Conservation (phyloP, 2,113 vertebrate genomes). For the Brachyistius frenatus region DNA sequence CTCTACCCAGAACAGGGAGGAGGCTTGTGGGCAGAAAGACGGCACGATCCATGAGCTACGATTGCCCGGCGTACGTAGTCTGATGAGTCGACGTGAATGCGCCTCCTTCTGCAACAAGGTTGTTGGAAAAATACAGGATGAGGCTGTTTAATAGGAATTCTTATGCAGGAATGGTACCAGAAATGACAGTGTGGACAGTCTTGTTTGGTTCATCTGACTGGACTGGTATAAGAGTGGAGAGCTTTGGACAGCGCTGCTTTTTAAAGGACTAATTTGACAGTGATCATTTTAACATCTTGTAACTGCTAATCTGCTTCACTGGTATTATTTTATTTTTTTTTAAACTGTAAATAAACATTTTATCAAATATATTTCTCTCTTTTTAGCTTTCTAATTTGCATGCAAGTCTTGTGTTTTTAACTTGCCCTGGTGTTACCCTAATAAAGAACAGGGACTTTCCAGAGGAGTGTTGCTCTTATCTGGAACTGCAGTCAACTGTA, state of each 20-base stretch:
- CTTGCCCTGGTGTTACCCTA: too few species aligned
- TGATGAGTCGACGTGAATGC: neutral
- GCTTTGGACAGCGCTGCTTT: neutral
- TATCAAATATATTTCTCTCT: constrained; percentile 7
- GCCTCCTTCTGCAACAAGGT: neutral
- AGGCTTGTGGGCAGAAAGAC: constrained; percentile 86
- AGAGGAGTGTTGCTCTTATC: constrained; percentile 27
- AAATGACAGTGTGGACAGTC: neutral
- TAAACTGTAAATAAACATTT: constrained; percentile 83
- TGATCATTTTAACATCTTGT: neutral
- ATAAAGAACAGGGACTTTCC: constrained; percentile 51
- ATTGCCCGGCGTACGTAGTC: constrained; percentile 55
- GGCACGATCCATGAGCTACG: constrained; percentile 88
- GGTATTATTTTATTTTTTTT: constrained; percentile 35
- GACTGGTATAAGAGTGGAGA: neutral
- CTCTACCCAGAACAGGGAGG: constrained; percentile 72
- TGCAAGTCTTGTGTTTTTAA: neutral
- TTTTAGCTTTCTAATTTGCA: neutral
- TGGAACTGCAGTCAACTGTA: constrained; percentile 4
- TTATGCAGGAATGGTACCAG: too few species aligned
- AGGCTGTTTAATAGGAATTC: neutral
- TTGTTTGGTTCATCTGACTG: neutral
- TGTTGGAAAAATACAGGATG: neutral
- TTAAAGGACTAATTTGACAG: constrained; percentile 3
- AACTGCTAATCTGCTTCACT: constrained; percentile 11